Base-by-base conservation (phyloP, 2,888 invertebrate genomes). In the Polymixis lichenea region DNA sequence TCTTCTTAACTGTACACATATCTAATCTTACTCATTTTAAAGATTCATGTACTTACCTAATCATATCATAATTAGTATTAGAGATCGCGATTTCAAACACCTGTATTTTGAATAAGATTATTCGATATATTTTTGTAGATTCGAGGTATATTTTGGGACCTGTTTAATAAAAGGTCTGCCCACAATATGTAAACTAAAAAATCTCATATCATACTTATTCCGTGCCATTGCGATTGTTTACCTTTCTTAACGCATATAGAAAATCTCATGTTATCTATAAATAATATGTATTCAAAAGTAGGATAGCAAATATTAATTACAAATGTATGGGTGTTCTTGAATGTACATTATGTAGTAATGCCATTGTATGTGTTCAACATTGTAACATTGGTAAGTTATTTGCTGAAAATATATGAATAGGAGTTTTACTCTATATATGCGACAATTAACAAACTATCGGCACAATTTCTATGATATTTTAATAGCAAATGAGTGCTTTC, bases 311-410 rank as follows among this genome's bases (percentile, higher is more conserved):
- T 72, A 60, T 28, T 60, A 68, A 55, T 58, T 22, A 64, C 61
- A 66, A 61, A 62, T 75, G 86, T 88, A 86, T 90, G 90, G 85
- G 49, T 75, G 80, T 80, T 68, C 65, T 75, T 77, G 79, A 75
- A 78, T 87, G 82, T 84, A 90, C 90, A 91, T 91, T 88, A 86
- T 88, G 88, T 87, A 86, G 85, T 81, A 91, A 92, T 89, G 92
- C 95, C 94, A 94, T 93, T 94, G 84, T 89, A 93, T 94, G 94
- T 95, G 95, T 95, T 95, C 95, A 95, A 91, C 89, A 72, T 71
- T 70, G 73, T 83, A 84, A 67, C 66, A 72, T 81, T 82, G 74
- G 58, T 75, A 70, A 74, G 75, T 74, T 78, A 72, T 83, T 60
- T 72, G 61, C 53, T 75, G 69, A 67, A 69, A 56, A 78, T 78